phyloP scores from a whole-genome alignment of 2,797 vertebrate species.

The Paramormyrops hopkinsi region DNA sequence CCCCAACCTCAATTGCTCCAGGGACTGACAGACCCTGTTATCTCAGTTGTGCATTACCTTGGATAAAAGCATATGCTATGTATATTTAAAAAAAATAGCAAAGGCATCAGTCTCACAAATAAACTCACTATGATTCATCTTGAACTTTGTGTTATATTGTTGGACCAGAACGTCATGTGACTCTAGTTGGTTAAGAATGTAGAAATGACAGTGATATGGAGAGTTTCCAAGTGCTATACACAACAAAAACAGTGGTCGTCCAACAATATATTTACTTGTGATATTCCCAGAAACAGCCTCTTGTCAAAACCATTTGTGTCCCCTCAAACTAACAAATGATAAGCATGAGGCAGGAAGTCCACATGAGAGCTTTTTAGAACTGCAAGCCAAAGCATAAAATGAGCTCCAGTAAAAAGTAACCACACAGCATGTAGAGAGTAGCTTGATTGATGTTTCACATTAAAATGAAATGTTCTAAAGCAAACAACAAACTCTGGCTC shows the following conservation, averaged over 20 bases:
- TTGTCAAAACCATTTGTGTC: constrained; percentile 36
- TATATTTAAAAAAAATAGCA: background rate
- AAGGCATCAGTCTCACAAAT: background rate
- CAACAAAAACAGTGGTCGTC: background rate
- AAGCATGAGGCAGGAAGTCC: constrained; percentile 51
- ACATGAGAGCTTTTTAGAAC: constrained; percentile 55
- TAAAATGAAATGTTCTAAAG: constrained; percentile 34
- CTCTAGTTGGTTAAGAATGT: background rate
- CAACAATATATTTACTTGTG: constrained; percentile 22
- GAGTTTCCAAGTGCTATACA: background rate
- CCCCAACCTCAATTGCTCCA: background rate
- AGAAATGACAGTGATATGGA: background rate
- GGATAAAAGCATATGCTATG: background rate
- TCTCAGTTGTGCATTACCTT: background rate
- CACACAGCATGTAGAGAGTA: constrained; percentile 38
- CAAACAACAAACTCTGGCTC: constrained; percentile 44
- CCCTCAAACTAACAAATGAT: constrained; percentile 56
- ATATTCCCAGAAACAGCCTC: constrained; percentile 30
- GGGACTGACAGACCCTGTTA: background rate
- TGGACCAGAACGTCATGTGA: background rate
- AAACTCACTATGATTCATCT: background rate
- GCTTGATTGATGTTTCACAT: constrained; percentile 56
- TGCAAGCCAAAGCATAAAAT: constrained; percentile 56
- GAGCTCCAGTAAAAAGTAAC: constrained; percentile 48
- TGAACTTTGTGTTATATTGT: background rate